A percentile compares a stretch with the other conserved stretches of the same genome.
Conservation (phyloP, 1,140 invertebrate species). For the Ips nitidus region DNA sequence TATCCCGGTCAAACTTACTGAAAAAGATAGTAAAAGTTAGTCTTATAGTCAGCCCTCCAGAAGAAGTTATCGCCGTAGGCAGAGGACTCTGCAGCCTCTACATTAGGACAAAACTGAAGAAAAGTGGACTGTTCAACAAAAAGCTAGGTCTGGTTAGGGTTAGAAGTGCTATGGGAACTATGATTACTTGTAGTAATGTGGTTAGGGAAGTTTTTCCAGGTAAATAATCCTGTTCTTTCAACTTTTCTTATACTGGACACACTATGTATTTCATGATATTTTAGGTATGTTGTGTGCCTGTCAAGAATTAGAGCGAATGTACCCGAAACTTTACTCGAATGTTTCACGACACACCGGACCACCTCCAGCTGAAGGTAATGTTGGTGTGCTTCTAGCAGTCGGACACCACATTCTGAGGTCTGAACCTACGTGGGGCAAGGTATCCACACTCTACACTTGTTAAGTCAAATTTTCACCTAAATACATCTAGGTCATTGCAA, state of each 20-base stretch:
- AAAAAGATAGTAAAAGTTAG: neutral
- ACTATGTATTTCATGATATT: conserved; percentile 5
- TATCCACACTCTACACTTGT: neutral
- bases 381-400: conserved; percentile 59
- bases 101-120: conserved; percentile 64
- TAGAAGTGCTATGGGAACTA: conserved; percentile 60
- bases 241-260: neutral
- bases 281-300: conserved; percentile 58
- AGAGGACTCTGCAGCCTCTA: conserved; percentile 63
- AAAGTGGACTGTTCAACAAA: conserved; percentile 66
- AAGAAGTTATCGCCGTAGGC: conserved; percentile 62
- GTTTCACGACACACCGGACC: conserved; percentile 59
- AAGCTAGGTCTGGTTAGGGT: conserved; percentile 71
- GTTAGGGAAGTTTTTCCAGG: conserved; percentile 40
- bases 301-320: conserved; percentile 65
- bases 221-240: conserved; percentile 12
- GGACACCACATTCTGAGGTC: conserved; percentile 57
- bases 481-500: conserved; percentile 57
- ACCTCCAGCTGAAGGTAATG: conserved; percentile 54
- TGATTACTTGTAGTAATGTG: conserved; percentile 29
- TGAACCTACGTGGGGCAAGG: conserved; percentile 67
- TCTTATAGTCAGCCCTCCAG: conserved; percentile 53
- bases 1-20: neutral
- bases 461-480: too few species aligned
- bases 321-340: conserved; percentile 64